Evolutionary conservation across 1,140 invertebrate genomes (phyloP).

Genomic region (Drosophila azteca): DNA sequence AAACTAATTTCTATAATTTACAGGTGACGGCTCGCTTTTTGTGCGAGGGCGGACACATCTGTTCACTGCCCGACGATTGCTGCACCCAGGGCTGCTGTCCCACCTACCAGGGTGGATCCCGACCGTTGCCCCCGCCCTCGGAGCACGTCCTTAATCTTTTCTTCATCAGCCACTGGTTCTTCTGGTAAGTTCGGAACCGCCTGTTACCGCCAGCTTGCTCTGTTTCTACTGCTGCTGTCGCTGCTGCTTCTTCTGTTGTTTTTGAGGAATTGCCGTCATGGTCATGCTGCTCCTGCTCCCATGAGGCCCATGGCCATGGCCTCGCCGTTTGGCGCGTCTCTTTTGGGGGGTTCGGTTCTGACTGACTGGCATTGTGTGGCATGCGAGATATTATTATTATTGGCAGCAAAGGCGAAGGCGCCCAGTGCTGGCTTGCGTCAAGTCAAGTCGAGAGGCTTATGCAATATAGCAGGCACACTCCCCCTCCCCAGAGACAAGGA

Average conservation of each 20-base stretch:
- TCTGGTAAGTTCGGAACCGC: conserved; percentile 71
- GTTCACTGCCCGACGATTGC: conserved; percentile 88
- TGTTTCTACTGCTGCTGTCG: neutral
- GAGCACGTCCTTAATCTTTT: conserved; percentile 84
- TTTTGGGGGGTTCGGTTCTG: conserved; percentile 24
- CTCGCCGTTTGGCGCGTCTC: conserved; percentile 9
- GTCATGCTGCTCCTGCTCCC: too few relatives aligned
- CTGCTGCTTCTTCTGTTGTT: conserved; percentile 3
- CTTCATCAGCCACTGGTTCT: conserved; percentile 85
- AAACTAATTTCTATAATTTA: conserved; percentile 14
- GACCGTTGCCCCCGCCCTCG: conserved; percentile 83
- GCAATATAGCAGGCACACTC: conserved; percentile 44
- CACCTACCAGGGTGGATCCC: conserved; percentile 84
- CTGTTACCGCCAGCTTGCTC: neutral
- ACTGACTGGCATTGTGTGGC: conserved; percentile 61
- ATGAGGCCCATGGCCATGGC: neutral
- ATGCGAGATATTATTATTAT: conserved; percentile 70
- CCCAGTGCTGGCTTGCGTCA: conserved; percentile 58
- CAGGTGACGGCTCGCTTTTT: conserved; percentile 82
- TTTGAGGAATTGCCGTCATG: conserved; percentile 8
- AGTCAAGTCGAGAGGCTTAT: conserved; percentile 69
- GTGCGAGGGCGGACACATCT: conserved; percentile 85
- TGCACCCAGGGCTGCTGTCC: conserved; percentile 90
- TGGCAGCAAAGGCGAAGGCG: conserved; percentile 67
- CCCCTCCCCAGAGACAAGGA: conserved; percentile 12